Percentiles rank a stretch among this genome's conserved stretches.
phyloP scores from a whole-genome alignment of 1,140 invertebrate species.

The Archegozetes longisetosus region DNA sequence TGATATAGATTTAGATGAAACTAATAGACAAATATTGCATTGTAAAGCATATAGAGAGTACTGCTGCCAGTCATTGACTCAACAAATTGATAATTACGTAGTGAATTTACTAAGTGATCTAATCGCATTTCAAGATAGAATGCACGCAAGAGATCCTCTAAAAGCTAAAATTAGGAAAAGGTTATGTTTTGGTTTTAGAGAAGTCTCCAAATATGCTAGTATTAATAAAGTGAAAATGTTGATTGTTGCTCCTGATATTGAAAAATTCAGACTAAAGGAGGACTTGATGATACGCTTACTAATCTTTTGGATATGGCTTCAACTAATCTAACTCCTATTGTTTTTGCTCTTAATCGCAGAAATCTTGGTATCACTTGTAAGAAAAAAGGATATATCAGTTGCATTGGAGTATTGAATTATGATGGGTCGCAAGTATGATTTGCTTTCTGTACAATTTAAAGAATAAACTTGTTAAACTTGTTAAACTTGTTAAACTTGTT shows the following conservation, averaged over 20 bases:
- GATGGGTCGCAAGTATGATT: conserved; percentile 35
- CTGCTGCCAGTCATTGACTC: conserved; percentile 31
- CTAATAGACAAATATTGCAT: background rate
- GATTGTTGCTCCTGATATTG: conserved; percentile 40
- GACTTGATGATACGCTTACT: conserved; percentile 24
- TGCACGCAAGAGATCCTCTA: conserved; percentile 39
- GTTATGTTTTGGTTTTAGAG: conserved; percentile 40
- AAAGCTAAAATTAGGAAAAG: conserved; percentile 39
- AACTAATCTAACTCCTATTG: conserved; percentile 34
- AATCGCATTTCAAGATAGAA: conserved; percentile 40
- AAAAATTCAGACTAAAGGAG: conserved; percentile 29
- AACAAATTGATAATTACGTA: conserved; percentile 31
- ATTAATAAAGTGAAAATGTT: conserved; percentile 40
- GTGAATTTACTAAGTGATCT: conserved; percentile 35
- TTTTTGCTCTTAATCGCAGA: conserved; percentile 36
- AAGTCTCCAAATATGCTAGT: conserved; percentile 38
- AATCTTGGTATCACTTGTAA: conserved; percentile 37
- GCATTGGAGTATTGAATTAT: conserved; percentile 40
- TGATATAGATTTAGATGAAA: background rate
- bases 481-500: no score
- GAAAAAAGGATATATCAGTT: conserved; percentile 37
- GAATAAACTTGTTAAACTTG: no score
- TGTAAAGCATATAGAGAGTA: conserved; percentile 15
- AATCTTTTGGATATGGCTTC: conserved; percentile 31
- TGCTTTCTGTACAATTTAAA: no score